phyloP scores from a whole-genome alignment of 2,797 vertebrate genomes.

The Capromys pilorides region DNA sequence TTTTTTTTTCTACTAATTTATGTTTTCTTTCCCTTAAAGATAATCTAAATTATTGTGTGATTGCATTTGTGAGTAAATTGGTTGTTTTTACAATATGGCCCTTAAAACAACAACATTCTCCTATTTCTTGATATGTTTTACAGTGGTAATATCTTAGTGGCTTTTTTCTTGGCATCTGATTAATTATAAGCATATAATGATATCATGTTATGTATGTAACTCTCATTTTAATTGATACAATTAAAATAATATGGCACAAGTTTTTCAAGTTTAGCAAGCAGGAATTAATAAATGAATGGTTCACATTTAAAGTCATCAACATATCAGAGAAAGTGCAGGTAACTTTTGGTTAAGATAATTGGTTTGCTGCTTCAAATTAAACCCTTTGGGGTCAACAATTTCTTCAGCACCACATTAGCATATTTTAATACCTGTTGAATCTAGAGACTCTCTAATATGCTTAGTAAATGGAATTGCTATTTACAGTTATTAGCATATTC shows the following conservation, averaged over 20 bases:
- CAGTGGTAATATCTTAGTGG: slow-evolving; percentile 51
- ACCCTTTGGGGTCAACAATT: slow-evolving; percentile 75
- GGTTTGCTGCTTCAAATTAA: slow-evolving; percentile 65
- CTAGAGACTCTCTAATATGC: slow-evolving; percentile 67
- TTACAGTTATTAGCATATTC: slow-evolving; percentile 74
- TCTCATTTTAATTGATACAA: slow-evolving; percentile 73
- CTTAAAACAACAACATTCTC: slow-evolving; percentile 44
- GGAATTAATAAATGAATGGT: slow-evolving; percentile 74
- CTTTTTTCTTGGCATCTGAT: slow-evolving; percentile 27
- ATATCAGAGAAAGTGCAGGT: slow-evolving; percentile 62
- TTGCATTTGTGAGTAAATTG: not conserved
- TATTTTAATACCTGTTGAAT: slow-evolving; percentile 81
- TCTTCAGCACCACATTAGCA: slow-evolving; percentile 74
- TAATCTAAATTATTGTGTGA: not conserved
- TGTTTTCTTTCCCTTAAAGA: slow-evolving; percentile 27
- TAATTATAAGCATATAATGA: slow-evolving; percentile 64
- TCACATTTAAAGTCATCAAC: slow-evolving; percentile 74
- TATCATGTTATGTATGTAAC: slow-evolving; percentile 61
- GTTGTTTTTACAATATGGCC: slow-evolving; percentile 45
- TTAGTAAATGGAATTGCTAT: slow-evolving; percentile 73
- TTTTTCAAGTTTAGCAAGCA: slow-evolving; percentile 69
- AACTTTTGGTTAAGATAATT: slow-evolving; percentile 76
- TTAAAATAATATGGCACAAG: slow-evolving; percentile 69
- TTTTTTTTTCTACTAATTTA: too few species aligned
- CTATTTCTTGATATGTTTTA: slow-evolving; percentile 50